Evolutionary conservation across 2,888 invertebrate genomes (phyloP).

Genomic region (Ctenicera cuprea): DNA sequence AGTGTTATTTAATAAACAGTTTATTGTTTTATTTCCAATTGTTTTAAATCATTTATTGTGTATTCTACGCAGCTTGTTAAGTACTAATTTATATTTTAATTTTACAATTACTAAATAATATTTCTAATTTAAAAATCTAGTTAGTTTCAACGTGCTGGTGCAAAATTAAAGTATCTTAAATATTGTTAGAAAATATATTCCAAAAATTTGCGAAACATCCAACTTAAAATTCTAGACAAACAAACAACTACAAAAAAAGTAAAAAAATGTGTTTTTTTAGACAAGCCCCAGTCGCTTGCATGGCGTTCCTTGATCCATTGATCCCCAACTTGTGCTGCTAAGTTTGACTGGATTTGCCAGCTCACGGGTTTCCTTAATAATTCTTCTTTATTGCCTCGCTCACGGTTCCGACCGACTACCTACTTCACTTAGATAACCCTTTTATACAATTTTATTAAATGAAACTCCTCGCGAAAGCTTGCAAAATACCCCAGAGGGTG

Average conservation of each 20-base stretch:
- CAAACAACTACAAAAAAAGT: not conserved
- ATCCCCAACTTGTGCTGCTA: conserved; percentile 73
- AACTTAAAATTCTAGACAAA: not conserved
- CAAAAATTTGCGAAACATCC: not conserved
- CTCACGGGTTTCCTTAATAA: conserved; percentile 72
- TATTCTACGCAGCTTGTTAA: no score
- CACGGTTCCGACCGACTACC: conserved; percentile 60
- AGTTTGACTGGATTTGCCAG: conserved; percentile 72
- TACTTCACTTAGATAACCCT: conserved; percentile 54
- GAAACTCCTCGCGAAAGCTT: conserved; percentile 20
- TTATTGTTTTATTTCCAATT: no score
- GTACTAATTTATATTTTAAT: no score
- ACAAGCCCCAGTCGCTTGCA: conserved; percentile 24
- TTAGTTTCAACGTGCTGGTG: no score
- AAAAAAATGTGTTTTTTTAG: conserved; percentile 6
- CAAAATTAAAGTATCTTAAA: no score
- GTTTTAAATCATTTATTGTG: no score
- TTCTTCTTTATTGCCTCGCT: conserved; percentile 72
- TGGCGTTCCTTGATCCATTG: conserved; percentile 69
- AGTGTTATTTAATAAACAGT: no score
- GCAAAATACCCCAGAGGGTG: conserved; percentile 9
- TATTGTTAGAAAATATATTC: no score
- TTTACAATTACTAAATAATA: no score
- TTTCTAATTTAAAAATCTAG: no score
- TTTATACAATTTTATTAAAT: conserved; percentile 55